Conservation (phyloP, 2,113 vertebrate species). For the Thymallus thymallus region DNA sequence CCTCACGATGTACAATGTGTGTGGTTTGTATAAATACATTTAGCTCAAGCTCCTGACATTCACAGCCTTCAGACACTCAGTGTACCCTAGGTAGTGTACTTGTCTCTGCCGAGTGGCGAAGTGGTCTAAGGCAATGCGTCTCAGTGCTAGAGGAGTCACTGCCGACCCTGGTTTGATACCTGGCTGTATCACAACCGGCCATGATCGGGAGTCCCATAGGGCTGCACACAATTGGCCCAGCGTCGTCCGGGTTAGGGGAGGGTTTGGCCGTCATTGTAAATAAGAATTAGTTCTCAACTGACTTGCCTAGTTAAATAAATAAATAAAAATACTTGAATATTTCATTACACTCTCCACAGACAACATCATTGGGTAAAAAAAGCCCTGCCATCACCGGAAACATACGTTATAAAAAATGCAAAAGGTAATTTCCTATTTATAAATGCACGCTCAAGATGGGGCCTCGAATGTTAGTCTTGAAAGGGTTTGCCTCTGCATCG, state of each 20-base stretch:
- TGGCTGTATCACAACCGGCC: too few species aligned
- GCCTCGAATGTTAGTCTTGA: slow-evolving; percentile 6
- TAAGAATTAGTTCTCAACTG: too few species aligned
- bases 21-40: not conserved
- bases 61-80: not conserved
- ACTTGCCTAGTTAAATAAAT: too few species aligned
- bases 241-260: too few species aligned
- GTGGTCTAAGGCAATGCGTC: too few species aligned
- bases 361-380: slow-evolving; percentile 23
- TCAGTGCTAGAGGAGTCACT: too few species aligned
- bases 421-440: slow-evolving; percentile 56
- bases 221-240: too few species aligned
- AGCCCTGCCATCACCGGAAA: slow-evolving; percentile 23
- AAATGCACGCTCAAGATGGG: slow-evolving; percentile 38
- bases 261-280: too few species aligned
- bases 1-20: not conserved
- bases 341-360: slow-evolving; percentile 42
- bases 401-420: slow-evolving; percentile 51
- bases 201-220: too few species aligned
- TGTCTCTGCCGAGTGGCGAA: too few species aligned
- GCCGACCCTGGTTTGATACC: too few species aligned
- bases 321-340: slow-evolving; percentile 57
- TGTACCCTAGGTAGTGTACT: slow-evolving; percentile 24
- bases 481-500: slow-evolving; percentile 24
- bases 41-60: not conserved